A percentile compares a stretch with the other conserved stretches of the same genome.
phyloP scores from a whole-genome alignment of 2,113 vertebrate species.

The Etheostoma spectabile region DNA sequence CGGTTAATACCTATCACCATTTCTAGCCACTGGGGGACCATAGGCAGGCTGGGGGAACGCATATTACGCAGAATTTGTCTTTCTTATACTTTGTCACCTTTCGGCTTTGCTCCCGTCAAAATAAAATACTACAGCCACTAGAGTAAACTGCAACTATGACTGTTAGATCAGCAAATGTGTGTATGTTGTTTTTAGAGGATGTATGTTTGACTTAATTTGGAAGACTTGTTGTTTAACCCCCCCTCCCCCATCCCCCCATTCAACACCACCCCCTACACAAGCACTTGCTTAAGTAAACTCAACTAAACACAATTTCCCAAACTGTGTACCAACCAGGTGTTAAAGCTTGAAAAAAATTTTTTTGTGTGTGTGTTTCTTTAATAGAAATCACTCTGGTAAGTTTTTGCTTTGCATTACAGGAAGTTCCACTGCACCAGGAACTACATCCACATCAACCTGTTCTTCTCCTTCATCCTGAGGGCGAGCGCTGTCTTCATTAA shows the following conservation, averaged over 20 bases:
- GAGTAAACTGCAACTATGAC: too few relatives aligned
- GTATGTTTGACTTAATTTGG: not conserved
- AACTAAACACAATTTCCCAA: not conserved
- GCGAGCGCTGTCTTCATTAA: slow-evolving; percentile 88
- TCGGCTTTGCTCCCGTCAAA: too few relatives aligned
- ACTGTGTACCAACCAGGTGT: not conserved
- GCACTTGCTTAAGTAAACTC: not conserved
- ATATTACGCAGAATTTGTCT: too few relatives aligned
- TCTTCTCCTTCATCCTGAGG: slow-evolving; percentile 89
- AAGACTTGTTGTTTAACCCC: not conserved
- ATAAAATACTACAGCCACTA: too few relatives aligned
- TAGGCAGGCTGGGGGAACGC: too few relatives aligned
- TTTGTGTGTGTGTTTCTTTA: not conserved
- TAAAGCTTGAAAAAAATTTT: not conserved
- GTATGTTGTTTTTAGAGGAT: too few relatives aligned
- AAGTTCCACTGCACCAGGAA: slow-evolving; percentile 93
- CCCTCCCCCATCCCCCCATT: too few relatives aligned
- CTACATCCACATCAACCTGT: slow-evolving; percentile 92
- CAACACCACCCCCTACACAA: not conserved
- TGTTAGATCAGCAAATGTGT: not conserved
- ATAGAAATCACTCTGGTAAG: not conserved
- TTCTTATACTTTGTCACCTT: too few relatives aligned
- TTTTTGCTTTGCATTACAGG: slow-evolving; percentile 61
- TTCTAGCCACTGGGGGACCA: too few relatives aligned
- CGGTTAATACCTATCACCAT: too few relatives aligned